Evolutionary conservation across 1,140 invertebrate genomes (phyloP).

Genomic region (Amyelois transitella): DNA sequence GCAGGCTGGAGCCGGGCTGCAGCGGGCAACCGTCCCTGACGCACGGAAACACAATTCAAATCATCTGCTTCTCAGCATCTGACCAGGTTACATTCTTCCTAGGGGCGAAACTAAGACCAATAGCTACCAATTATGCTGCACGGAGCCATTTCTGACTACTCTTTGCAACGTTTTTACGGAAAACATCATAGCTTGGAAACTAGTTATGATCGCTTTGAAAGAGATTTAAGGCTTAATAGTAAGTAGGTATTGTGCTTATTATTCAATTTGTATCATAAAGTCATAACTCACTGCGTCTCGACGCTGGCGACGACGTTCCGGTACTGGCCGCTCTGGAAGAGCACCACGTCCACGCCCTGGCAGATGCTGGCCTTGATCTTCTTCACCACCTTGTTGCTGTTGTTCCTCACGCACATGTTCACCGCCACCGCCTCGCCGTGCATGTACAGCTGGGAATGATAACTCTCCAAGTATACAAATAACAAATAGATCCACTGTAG

Average conservation of each 20-base stretch:
- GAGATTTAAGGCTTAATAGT: no score
- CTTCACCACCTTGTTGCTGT: constrained; percentile 98
- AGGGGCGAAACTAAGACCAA: not conserved
- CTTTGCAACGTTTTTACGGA: no score
- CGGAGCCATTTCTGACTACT: not conserved
- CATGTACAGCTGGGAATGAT: constrained; percentile 86
- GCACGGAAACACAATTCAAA: constrained; percentile 2
- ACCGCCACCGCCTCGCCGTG: constrained; percentile 96
- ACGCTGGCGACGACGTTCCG: constrained; percentile 93
- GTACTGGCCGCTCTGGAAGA: constrained; percentile 99
- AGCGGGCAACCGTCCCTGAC: constrained; percentile 94
- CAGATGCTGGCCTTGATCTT: constrained; percentile 94
- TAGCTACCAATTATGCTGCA: not conserved
- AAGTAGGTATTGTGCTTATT: no score
- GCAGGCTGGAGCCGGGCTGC: constrained; percentile 92
- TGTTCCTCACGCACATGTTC: constrained; percentile 96
- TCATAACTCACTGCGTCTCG: constrained; percentile 89
- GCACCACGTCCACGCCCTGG: constrained; percentile 97
- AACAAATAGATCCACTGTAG: not conserved
- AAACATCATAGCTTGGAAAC: no score
- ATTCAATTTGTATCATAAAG: no score
- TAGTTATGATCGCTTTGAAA: no score
- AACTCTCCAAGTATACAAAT: not conserved
- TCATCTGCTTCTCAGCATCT: not conserved
- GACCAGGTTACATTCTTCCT: not conserved